Conservation (phyloP, 2,113 vertebrate genomes). For the Diphyllodes magnificus region DNA sequence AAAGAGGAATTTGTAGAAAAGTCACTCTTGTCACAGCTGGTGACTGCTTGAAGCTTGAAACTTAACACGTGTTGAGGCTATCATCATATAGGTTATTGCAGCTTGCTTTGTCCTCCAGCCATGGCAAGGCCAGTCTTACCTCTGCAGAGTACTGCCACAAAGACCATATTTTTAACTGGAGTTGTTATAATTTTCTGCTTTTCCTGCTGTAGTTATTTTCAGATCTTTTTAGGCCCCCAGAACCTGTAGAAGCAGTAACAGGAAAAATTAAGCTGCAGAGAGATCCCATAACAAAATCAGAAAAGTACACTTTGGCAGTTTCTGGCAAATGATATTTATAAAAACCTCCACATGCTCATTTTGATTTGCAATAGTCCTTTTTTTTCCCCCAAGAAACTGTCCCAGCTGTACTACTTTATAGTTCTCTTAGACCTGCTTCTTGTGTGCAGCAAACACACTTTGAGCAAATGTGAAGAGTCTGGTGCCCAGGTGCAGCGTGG, state of each 20-base stretch:
- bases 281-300: background rate
- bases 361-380: background rate
- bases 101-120: background rate
- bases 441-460: background rate
- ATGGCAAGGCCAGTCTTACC: background rate
- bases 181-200: background rate
- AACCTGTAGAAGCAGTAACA: background rate
- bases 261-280: background rate
- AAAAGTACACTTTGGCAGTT: background rate
- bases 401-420: background rate
- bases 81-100: background rate
- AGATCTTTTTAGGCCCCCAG: background rate
- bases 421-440: background rate
- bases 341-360: background rate
- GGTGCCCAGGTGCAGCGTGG: background rate
- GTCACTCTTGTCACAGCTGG: background rate
- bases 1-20: constrained; percentile 42
- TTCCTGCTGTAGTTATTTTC: background rate
- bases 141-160: background rate
- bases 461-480: background rate
- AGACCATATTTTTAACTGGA: background rate
- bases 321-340: background rate
- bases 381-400: fast-evolving
- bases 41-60: constrained; percentile 8
- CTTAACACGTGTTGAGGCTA: background rate